Evolutionary conservation across 2,113 vertebrate species (phyloP).

Genomic region (Lycaon pictus): DNA sequence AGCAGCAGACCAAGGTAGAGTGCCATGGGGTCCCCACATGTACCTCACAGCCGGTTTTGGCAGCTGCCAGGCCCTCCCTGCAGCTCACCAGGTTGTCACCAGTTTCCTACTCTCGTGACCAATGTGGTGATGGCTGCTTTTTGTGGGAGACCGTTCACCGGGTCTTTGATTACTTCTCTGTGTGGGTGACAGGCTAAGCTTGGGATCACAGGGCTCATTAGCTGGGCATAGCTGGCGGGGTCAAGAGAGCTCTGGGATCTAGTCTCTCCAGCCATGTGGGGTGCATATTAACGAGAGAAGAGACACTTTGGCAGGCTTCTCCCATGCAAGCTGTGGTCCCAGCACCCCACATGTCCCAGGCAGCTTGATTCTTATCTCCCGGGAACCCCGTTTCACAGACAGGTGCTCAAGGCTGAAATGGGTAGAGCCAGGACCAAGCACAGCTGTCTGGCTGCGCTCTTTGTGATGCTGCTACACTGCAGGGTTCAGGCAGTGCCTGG

Average conservation of each 20-base stretch:
- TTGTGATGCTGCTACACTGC: accelerated
- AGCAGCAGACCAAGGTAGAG: not conserved
- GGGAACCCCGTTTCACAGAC: not conserved
- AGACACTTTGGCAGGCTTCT: not conserved
- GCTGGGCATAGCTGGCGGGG: not conserved
- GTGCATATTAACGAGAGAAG: not conserved
- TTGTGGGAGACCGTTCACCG: not conserved
- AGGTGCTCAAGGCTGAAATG: not conserved
- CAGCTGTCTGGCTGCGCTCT: not conserved
- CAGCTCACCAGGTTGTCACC: not conserved
- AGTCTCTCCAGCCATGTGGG: not conserved
- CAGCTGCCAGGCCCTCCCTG: not conserved
- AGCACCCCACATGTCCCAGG: not conserved
- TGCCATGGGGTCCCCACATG: accelerated
- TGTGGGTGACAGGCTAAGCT: not conserved
- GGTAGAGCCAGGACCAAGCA: not conserved
- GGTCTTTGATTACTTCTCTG: not conserved
- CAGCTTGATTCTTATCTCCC: not conserved
- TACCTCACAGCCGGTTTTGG: not conserved
- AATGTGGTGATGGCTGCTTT: too few relatives aligned
- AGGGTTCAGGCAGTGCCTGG: not conserved
- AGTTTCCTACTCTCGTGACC: not conserved
- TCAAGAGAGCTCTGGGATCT: not conserved
- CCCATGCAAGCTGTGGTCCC: not conserved
- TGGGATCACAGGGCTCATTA: not conserved